Evolutionary conservation across 2,113 vertebrate species (phyloP), one percentile per base, ranked within the genome.

Genomic region (Hassar affinis): DNA sequence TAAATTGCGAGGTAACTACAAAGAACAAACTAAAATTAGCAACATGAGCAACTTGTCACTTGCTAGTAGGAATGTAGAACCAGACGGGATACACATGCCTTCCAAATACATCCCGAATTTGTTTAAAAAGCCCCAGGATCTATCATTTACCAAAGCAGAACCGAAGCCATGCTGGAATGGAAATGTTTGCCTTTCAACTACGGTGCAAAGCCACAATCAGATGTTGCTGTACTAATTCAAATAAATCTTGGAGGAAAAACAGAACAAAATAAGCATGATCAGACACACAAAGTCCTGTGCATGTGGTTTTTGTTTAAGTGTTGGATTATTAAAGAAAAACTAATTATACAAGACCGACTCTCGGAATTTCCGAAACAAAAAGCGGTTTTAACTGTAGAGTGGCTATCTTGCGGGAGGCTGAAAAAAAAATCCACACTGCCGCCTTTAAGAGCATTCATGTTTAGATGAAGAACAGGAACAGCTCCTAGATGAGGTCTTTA

Each of bases 401-500:
- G 22, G 20, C 12, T 12, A 27, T n/a, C 27, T 61, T 11, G 35
- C 9, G 22, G 11, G 66, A 71, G 38, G 8, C 4, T 25, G 38
- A 79, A 49, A 59, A 84, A 30, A 75, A 7, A 30, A 52, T 14
- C 42, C 78, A 52, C 71, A 14, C 17, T 78, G 33, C 33, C 38
- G 76, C 45, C 2, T 35, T 17, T 30, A 22, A 30, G 42, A 8
- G 80, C 20, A 7, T 20, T n/a, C 9, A 64, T 3, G 49, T 64
- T 38, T 35, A 45, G 59, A 59, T 22, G 69, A 45, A 49, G 25
- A 33, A 68, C 52, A 79, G 47, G 54, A 72, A 68, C 81, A 84
- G 79, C 54, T 83, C 77, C 45, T 25, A 85, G 88, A 92, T 89
- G 89, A 92, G 85, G 82, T 85, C 80, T 88, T 93, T 90, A 91